Percentiles rank a stretch among this genome's conserved stretches.
These are phyloP conservation scores for Tubulanus polymorphus DNA, from an alignment of 2,888 invertebrate species.

Conservation along the genomic window DNA sequence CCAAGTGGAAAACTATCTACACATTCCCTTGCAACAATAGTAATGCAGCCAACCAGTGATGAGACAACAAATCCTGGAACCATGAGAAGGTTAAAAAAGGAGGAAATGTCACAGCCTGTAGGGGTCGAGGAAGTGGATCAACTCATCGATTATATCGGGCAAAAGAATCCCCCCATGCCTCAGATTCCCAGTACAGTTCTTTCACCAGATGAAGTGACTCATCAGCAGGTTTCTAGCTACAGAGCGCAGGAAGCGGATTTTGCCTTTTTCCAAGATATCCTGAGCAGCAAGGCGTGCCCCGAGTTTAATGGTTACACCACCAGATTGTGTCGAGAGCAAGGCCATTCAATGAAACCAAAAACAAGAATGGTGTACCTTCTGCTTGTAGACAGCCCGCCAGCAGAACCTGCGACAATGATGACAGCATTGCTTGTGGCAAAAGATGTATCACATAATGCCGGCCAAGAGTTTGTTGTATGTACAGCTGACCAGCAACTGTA, in stretches of 20 bases:
- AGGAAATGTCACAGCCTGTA: neutral
- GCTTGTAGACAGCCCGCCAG: slow-evolving; percentile 18
- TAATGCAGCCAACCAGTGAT: slow-evolving; percentile 7
- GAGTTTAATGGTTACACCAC: slow-evolving; percentile 21
- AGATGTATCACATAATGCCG: slow-evolving; percentile 3
- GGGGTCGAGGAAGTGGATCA: neutral
- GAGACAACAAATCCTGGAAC: neutral
- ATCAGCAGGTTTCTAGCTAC: neutral
- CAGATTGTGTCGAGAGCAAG: slow-evolving; percentile 13
- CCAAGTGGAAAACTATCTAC: slow-evolving; percentile 18
- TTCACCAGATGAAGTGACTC: neutral
- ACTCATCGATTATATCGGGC: neutral
- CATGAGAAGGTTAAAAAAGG: neutral
- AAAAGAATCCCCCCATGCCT: neutral
- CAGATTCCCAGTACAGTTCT: neutral
- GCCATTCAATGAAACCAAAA: slow-evolving; percentile 9
- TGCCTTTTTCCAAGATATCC: slow-evolving; percentile 7
- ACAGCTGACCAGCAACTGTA: slow-evolving; percentile 22
- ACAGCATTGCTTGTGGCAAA: slow-evolving; percentile 17
- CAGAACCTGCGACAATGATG: slow-evolving; percentile 21
- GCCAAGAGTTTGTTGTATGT: slow-evolving; percentile 15
- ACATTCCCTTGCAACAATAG: slow-evolving; percentile 13
- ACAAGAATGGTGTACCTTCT: slow-evolving; percentile 15
- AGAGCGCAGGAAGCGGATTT: slow-evolving; percentile 7
- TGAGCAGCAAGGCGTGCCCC: slow-evolving; percentile 1